Evolutionary conservation across 2,888 invertebrate genomes (phyloP).

Genomic region (Drosophila mettleri): DNA sequence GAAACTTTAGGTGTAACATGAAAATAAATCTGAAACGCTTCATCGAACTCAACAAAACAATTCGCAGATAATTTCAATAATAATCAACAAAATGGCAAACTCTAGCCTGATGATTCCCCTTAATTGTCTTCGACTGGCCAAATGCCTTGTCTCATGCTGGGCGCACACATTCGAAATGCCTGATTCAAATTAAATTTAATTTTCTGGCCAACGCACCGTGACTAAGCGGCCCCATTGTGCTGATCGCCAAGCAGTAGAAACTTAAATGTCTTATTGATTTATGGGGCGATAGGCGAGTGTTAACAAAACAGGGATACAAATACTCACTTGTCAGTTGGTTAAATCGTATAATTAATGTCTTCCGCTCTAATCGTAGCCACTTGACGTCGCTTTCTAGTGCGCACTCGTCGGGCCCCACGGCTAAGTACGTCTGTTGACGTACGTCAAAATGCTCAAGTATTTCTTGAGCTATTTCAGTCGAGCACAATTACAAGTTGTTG

Average conservation of each 20-base stretch:
- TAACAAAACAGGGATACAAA: constrained; percentile 11
- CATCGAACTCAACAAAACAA: too few relatives aligned
- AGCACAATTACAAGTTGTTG: constrained; percentile 31
- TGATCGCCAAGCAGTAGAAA: neutral
- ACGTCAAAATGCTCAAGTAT: constrained; percentile 5
- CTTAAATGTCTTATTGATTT: constrained; percentile 8
- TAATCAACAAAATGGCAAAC: too few relatives aligned
- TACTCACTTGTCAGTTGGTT: constrained; percentile 57
- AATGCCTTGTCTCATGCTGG: too few relatives aligned
- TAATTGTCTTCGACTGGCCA: too few relatives aligned
- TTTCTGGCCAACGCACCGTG: neutral
- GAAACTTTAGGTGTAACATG: too few relatives aligned
- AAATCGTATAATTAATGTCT: constrained; percentile 55
- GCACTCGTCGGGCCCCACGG: constrained; percentile 10
- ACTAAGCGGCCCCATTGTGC: constrained; percentile 1
- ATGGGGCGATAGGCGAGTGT: constrained; percentile 1
- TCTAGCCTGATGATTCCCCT: too few relatives aligned
- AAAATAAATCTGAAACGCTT: too few relatives aligned
- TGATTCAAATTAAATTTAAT: neutral
- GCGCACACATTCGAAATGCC: neutral
- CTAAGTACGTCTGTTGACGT: neutral
- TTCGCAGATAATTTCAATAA: too few relatives aligned
- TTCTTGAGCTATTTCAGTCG: constrained; percentile 24
- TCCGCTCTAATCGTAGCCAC: constrained; percentile 21
- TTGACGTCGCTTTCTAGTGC: constrained; percentile 22